Evolutionary conservation across 2,888 invertebrate genomes (phyloP), one percentile per base, ranked within the genome.

Genomic region (Achlya flavicornis): DNA sequence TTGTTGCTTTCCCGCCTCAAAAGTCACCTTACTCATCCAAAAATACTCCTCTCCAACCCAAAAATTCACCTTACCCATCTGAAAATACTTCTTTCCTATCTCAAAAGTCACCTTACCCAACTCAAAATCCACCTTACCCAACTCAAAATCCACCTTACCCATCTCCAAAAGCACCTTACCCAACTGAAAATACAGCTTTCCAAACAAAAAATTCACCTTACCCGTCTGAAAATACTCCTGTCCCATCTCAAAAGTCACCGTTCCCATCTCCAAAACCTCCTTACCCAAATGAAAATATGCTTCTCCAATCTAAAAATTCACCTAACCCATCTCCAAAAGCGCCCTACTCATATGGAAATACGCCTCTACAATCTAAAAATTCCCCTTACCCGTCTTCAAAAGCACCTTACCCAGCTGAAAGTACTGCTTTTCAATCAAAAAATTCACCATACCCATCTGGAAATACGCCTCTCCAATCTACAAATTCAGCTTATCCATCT

Each of bases 61-160:
- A 64, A 14, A 62, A 57, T 11, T 43, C 61, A 7, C 60, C 66
- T n/a, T 65, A 66, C 58, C 64, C 64, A 16, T 4, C 58, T 3
- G 16, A 38, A n/a, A 46, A 14, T 5, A 4, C n/a, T 5, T n/a
- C n/a, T n/a, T 14, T 14, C n/a, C 46, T n/a, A n/a, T n/a, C 46
- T 6, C 5, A 64, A 16, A 62, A 58, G 4, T 43, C 61, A 4
- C 60, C 66, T 12, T 65, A 66, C 61, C 64, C 64, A 16, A 1
- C 58, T 0, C 38, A 38, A n/a, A 46, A 14, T 6, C 14, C 46
- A 12, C 46, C 46, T n/a, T 46, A 46, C 46, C 14, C 46, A 4
- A 0, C 46, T 4, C 5, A 4, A 12, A 41, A 41, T 7, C 0
- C 12, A 8, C 41, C 12, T 41, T 11, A 41, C 41, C 41, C 5